phyloP scores from a whole-genome alignment of 2,113 vertebrate species.

The Coreoperca whiteheadi region DNA sequence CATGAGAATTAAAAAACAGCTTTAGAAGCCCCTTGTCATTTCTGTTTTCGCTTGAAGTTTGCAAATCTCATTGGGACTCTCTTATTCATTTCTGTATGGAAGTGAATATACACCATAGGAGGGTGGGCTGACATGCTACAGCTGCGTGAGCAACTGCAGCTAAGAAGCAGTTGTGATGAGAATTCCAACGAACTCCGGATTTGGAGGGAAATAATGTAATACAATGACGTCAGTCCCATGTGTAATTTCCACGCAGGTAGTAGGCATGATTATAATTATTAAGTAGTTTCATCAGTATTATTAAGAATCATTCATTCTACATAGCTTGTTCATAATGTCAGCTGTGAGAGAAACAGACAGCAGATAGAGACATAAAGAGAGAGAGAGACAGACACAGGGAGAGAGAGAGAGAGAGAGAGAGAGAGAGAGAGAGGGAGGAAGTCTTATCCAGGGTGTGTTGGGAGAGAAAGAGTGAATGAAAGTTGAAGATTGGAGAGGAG shows the following conservation, averaged over 20 bases:
- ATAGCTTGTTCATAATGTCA: neutral
- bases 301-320: neutral
- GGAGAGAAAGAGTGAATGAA: conserved; percentile 61
- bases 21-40: neutral
- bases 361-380: neutral
- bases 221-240: conserved; percentile 5
- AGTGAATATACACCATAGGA: neutral
- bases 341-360: neutral
- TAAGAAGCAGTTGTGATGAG: conserved; percentile 34
- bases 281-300: neutral
- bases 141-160: conserved; percentile 46
- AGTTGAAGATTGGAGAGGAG: conserved; percentile 29
- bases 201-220: conserved; percentile 47
- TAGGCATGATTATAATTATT: neutral
- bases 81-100: neutral
- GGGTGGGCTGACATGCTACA: conserved; percentile 6
- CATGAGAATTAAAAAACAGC: neutral
- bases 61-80: neutral
- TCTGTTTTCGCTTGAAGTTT: neutral
- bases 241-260: neutral
- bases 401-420: neutral
- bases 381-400: neutral
- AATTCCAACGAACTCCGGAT: conserved; percentile 37
- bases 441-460: conserved; percentile 17
- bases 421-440: conserved; percentile 35